These are phyloP conservation scores for Ciconia nigra DNA, from an alignment of 2,797 vertebrate species.

Conservation along the genomic window DNA sequence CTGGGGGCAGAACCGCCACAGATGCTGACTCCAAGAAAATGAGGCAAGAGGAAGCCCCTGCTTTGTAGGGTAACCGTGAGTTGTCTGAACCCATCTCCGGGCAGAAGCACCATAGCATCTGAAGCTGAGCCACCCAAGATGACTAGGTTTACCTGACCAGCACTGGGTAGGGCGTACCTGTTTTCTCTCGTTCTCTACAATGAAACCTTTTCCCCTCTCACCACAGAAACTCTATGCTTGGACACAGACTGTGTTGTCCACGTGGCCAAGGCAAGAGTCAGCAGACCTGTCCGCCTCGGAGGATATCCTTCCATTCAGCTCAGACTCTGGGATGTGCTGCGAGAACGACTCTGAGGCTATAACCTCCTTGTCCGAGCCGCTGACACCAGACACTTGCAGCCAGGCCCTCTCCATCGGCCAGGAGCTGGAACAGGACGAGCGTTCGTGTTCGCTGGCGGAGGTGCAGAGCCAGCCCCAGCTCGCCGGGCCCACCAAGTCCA, in stretches of 20 bases:
- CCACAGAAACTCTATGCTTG: slow-evolving; percentile 68
- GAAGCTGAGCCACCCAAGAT: background rate
- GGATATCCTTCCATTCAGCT: slow-evolving; percentile 54
- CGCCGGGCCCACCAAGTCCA: background rate
- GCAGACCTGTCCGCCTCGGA: slow-evolving; percentile 19
- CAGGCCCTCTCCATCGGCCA: slow-evolving; percentile 32
- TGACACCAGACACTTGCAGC: slow-evolving; percentile 52
- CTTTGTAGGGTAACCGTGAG: background rate
- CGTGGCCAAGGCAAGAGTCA: slow-evolving; percentile 16
- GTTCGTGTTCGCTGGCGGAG: background rate
- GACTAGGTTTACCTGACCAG: background rate
- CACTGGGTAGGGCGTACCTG: background rate
- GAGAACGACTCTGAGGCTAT: slow-evolving; percentile 67
- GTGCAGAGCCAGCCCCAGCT: background rate
- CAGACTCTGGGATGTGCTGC: slow-evolving; percentile 67
- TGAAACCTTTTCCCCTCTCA: background rate
- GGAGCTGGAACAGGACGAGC: slow-evolving; percentile 58
- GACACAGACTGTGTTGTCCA: slow-evolving; percentile 43
- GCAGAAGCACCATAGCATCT: background rate
- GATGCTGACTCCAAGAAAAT: background rate
- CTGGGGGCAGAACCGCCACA: background rate
- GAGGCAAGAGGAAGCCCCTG: background rate
- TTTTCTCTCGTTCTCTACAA: background rate
- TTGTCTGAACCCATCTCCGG: background rate
- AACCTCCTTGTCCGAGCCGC: slow-evolving; percentile 60